Evolutionary conservation across 2,888 invertebrate genomes (phyloP), one percentile per base, ranked within the genome.

Genomic region (Microchrysa polita): DNA sequence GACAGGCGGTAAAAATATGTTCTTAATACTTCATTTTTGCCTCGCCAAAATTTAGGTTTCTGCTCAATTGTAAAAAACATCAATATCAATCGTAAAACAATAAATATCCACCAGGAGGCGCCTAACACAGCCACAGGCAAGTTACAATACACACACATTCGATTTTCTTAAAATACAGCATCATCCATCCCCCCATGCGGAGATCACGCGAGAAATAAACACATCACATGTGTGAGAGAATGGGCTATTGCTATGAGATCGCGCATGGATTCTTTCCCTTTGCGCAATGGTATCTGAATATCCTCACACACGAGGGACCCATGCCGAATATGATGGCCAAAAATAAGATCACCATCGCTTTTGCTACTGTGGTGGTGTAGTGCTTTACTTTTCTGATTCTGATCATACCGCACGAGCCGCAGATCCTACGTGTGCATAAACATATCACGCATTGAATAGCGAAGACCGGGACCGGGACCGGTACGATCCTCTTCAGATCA

Each of bases 381-480:
- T 34, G 7, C 27, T 34, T 34, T 34, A 34, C 27, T 34, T 34
- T 34, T n/a, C n/a, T 34, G 27, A 34, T 34, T 12, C 20, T 18
- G 55, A 69, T 65, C 65, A 65, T 48, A 22, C 42, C 65, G 22
- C n/a, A n/a, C 18, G 42, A 34, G 27, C 34, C 65, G 65, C 65
- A 22, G 42, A 65, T 60, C 57, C 69, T 57, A 57, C 57, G 69
- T 65, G 69, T 65, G n/a, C 61, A 55, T 55, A 65, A 69, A 69
- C 55, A 69, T 5, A 34, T 69, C 69, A 55, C 65, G 65, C 65
- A 65, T 12, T 22, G 16, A 65, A 55, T 67, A 10, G 57, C 55
- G 42, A 9, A 55, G 57, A 53, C 53, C 67, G n/a, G n/a, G n/a
- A n/a, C 55, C 20, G 18, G 34, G 57, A 34, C 27, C 27, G 69